Evolutionary conservation across 2,797 vertebrate genomes (phyloP).

Genomic region (Leuciscus waleckii): DNA sequence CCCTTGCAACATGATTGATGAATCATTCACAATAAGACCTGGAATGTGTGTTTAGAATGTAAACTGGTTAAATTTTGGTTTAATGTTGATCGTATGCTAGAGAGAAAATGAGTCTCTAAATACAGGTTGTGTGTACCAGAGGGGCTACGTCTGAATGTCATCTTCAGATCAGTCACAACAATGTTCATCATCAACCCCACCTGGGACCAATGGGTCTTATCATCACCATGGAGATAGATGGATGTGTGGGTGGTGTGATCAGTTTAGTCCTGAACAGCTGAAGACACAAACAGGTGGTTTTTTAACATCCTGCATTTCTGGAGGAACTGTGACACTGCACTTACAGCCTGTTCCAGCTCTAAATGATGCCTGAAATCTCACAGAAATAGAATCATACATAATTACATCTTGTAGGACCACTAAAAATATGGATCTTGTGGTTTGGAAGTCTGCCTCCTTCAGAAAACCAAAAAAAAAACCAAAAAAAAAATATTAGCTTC

Average conservation of each 20-base stretch:
- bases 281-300: constrained; percentile 34
- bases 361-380: constrained; percentile 24
- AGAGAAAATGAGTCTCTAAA: background rate
- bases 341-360: constrained; percentile 24
- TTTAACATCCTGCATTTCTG: constrained; percentile 16
- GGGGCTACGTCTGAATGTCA: constrained; percentile 3
- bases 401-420: background rate
- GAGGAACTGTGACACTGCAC: constrained; percentile 40
- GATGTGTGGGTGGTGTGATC: constrained; percentile 44
- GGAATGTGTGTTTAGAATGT: background rate
- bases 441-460: background rate
- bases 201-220: constrained; percentile 40
- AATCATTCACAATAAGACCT: background rate
- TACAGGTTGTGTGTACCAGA: background rate
- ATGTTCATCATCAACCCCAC: constrained; percentile 40
- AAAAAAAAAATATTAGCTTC: no score
- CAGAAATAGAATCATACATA: constrained; percentile 24
- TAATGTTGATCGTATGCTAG: background rate
- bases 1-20: background rate
- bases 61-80: background rate
- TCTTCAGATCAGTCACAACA: constrained; percentile 22
- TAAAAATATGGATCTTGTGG: background rate
- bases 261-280: constrained; percentile 39
- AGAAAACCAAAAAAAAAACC: background rate
- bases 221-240: constrained; percentile 53